Evolutionary conservation across 2,113 vertebrate genomes (phyloP).

Genomic region (cattle (Bos taurus)): DNA sequence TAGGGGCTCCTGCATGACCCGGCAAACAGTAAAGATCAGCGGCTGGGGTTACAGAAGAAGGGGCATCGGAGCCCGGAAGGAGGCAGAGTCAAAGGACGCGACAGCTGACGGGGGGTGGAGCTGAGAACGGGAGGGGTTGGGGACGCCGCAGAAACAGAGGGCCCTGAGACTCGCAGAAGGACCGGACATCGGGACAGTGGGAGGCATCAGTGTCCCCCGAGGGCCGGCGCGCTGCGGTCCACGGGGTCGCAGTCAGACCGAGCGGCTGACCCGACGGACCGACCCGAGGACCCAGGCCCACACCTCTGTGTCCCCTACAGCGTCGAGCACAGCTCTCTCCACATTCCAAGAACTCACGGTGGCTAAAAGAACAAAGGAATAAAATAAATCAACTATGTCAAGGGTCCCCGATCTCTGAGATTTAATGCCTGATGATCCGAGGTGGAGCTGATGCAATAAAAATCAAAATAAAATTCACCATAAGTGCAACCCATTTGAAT

Average conservation of each 20-base stretch:
- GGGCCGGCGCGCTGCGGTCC: not conserved
- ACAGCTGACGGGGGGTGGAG: accelerated
- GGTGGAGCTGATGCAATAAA: not conserved
- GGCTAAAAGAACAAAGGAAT: not conserved
- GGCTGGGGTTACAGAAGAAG: not conserved
- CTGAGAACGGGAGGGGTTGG: not conserved
- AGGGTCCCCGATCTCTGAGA: not conserved
- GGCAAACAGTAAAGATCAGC: not conserved
- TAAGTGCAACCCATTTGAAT: not conserved
- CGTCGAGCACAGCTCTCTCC: accelerated
- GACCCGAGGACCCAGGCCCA: not conserved
- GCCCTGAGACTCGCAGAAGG: not conserved
- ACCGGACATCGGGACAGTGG: not conserved
- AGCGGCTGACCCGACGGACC: not conserved
- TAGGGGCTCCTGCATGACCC: not conserved
- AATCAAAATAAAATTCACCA: not conserved
- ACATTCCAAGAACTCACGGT: not conserved
- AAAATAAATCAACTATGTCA: not conserved
- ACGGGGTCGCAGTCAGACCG: not conserved
- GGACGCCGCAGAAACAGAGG: not conserved
- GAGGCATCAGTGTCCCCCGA: no score
- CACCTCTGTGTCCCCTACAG: not conserved
- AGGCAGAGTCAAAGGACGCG: not conserved
- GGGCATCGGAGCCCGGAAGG: not conserved
- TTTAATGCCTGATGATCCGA: not conserved